Evolutionary conservation across 1,140 invertebrate species (phyloP).

Genomic region (Rhynchophorus ferrugineus): DNA sequence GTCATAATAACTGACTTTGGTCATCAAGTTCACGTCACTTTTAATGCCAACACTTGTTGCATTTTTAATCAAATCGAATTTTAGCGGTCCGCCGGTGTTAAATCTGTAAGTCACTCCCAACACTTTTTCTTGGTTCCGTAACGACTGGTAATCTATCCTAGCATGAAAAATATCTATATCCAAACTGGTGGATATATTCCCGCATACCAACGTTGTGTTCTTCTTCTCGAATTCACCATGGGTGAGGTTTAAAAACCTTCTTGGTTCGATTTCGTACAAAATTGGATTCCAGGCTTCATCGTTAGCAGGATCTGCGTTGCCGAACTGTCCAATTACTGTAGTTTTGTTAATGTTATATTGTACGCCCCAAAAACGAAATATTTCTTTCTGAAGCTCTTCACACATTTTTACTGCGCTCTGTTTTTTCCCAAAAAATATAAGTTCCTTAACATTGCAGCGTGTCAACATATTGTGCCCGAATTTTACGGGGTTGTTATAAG

Average conservation of each 20-base stretch:
- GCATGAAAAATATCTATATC: slow-evolving; percentile 35
- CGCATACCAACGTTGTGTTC: slow-evolving; percentile 31
- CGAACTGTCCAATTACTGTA: slow-evolving; percentile 47
- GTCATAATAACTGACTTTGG: slow-evolving; percentile 33
- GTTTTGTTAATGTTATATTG: slow-evolving; percentile 36
- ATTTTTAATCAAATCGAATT: slow-evolving; percentile 14
- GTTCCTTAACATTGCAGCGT: slow-evolving; percentile 37
- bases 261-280: slow-evolving; percentile 37
- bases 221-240: slow-evolving; percentile 42
- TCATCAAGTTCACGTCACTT: slow-evolving; percentile 18
- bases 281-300: slow-evolving; percentile 50
- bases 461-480: slow-evolving; percentile 48
- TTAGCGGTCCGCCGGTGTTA: slow-evolving; percentile 16
- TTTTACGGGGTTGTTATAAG: slow-evolving; percentile 36
- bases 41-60: slow-evolving; percentile 3
- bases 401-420: slow-evolving; percentile 42
- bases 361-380: slow-evolving; percentile 39
- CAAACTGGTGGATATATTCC: slow-evolving; percentile 26
- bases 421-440: slow-evolving; percentile 27
- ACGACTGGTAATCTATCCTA: slow-evolving; percentile 23
- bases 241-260: slow-evolving; percentile 38
- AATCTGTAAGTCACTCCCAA: slow-evolving; percentile 27
- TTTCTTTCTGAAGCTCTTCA: slow-evolving; percentile 41
- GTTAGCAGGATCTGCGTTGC: slow-evolving; percentile 45
- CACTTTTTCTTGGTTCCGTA: slow-evolving; percentile 34